Conservation (phyloP, 2,888 invertebrate species). For the Caenorhabditis imperialis region DNA sequence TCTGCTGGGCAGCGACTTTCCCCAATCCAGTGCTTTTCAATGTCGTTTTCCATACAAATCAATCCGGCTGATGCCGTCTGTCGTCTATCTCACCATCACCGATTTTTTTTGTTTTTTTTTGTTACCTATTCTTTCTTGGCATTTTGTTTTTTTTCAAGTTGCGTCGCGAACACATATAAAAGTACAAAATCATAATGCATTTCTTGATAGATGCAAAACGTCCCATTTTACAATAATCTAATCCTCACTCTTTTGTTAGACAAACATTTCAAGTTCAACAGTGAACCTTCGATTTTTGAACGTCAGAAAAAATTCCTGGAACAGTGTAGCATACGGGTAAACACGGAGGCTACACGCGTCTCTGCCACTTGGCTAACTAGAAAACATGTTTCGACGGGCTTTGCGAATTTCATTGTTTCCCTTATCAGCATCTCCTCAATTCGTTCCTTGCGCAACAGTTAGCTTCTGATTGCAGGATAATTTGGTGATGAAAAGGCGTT, state of each 20-base stretch:
- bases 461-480: conserved; percentile 10
- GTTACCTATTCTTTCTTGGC: no score
- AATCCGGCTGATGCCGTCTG: conserved; percentile 13
- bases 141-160: no score
- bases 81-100: background rate
- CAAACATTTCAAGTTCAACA: no score
- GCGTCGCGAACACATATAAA: no score
- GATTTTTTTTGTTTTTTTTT: background rate
- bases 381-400: conserved; percentile 12
- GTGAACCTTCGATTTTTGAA: no score
- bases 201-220: no score
- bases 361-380: conserved; percentile 6
- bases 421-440: conserved; percentile 9
- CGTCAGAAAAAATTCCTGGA: no score
- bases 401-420: conserved; percentile 11
- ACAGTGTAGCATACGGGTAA: no score
- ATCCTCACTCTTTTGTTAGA: no score
- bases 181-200: no score
- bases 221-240: no score
- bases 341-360: no score
- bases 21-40: conserved; percentile 43
- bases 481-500: conserved; percentile 42
- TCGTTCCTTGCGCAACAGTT: conserved; percentile 1
- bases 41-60: conserved; percentile 44
- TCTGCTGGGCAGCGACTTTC: conserved; percentile 3